Percentiles rank a stretch among this genome's conserved stretches.
Conservation (phyloP, 2,888 invertebrate genomes). For the Caenorhabditis afra region DNA sequence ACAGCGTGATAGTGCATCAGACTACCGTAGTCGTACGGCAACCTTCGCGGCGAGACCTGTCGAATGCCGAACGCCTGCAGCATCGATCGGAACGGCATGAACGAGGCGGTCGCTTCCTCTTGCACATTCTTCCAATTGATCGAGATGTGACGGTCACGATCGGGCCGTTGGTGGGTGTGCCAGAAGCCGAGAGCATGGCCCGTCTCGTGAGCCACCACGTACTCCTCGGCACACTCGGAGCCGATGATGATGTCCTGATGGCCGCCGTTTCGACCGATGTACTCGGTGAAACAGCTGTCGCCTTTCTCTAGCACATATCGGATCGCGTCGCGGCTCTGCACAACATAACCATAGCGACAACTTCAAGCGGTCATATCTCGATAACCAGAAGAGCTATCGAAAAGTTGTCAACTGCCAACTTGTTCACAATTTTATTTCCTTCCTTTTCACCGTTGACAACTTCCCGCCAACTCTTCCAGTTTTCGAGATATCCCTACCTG, state of each 20-base stretch:
- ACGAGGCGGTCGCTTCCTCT: slow-evolving; percentile 78
- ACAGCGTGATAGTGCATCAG: slow-evolving; percentile 80
- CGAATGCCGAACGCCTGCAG: slow-evolving; percentile 80
- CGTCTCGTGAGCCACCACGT: slow-evolving; percentile 80
- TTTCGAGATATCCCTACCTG: slow-evolving; percentile 68
- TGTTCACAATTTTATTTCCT: too few relatives aligned
- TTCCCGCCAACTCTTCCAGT: too few relatives aligned
- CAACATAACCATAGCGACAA: too few relatives aligned
- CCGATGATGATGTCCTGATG: slow-evolving; percentile 80
- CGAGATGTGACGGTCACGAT: slow-evolving; percentile 71
- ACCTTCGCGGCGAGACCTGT: slow-evolving; percentile 78
- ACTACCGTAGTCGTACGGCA: slow-evolving; percentile 79
- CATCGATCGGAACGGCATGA: slow-evolving; percentile 80
- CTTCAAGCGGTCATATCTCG: too few relatives aligned
- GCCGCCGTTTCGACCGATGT: slow-evolving; percentile 79
- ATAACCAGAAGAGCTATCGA: too few relatives aligned
- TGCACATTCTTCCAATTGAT: slow-evolving; percentile 77
- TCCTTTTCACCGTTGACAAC: too few relatives aligned
- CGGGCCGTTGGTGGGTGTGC: slow-evolving; percentile 80
- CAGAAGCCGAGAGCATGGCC: slow-evolving; percentile 80
- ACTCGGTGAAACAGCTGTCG: slow-evolving; percentile 80
- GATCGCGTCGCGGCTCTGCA: slow-evolving; percentile 67
- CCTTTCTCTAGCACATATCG: slow-evolving; percentile 79
- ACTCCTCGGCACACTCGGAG: slow-evolving; percentile 80
- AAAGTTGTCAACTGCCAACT: too few relatives aligned